These are phyloP conservation scores for Thelaira solivaga DNA, from an alignment of 2,888 invertebrate species.

Conservation along the genomic window DNA sequence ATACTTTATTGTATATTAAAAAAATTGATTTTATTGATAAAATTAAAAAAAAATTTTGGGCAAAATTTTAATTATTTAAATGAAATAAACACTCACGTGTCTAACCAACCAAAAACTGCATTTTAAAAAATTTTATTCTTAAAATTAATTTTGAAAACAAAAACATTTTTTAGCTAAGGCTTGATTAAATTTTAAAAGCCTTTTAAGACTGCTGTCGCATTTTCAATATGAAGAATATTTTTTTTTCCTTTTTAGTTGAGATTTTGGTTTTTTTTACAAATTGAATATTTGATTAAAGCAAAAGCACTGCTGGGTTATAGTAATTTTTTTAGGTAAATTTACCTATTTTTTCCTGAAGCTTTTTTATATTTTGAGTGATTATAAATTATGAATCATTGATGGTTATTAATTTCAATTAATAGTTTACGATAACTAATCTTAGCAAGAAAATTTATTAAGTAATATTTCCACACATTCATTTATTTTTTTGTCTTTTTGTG, in stretches of 20 bases:
- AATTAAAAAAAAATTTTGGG: too few species aligned
- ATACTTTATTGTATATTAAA: too few species aligned
- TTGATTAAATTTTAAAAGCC: not conserved
- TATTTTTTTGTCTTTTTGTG: too few species aligned
- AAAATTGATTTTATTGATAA: too few species aligned
- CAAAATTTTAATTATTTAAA: too few species aligned
- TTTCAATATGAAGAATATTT: not conserved
- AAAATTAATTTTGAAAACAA: not conserved
- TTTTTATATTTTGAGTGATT: constrained; percentile 6
- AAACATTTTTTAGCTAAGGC: not conserved
- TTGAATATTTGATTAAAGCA: not conserved
- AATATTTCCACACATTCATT: not conserved
- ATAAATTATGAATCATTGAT: constrained; percentile 47
- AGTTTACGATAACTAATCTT: constrained; percentile 33
- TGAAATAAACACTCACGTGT: too few species aligned
- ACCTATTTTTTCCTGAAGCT: not conserved
- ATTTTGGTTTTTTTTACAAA: not conserved
- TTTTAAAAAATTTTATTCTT: too few species aligned
- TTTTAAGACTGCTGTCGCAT: not conserved
- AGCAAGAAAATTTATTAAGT: constrained; percentile 9
- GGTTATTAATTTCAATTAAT: constrained; percentile 40
- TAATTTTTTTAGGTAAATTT: too few species aligned
- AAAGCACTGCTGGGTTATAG: too few species aligned
- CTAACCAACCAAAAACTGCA: too few species aligned
- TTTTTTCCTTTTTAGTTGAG: not conserved